Conservation (phyloP, 2,113 vertebrate species). For the Axis porcinus region DNA sequence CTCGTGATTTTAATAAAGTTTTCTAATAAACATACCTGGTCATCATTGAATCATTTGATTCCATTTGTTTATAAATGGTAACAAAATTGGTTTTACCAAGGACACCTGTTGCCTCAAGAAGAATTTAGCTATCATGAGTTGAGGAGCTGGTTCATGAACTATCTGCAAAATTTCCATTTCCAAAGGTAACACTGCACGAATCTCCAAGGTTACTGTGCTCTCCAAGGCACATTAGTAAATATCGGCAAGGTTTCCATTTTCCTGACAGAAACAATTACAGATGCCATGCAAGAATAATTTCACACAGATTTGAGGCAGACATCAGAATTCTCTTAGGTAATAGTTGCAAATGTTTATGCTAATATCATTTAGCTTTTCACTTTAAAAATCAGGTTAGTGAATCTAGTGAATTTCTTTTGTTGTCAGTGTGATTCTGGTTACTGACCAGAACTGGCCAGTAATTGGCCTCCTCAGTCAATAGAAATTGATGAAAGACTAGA, state of each 20-base stretch:
- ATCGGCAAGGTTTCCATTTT: slow-evolving; percentile 80
- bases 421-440: background rate
- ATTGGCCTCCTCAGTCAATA: background rate
- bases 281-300: slow-evolving; percentile 80
- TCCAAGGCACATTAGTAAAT: slow-evolving; percentile 77
- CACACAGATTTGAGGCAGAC: slow-evolving; percentile 51
- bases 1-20: slow-evolving; percentile 10
- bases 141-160: slow-evolving; percentile 62
- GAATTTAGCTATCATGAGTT: slow-evolving; percentile 60
- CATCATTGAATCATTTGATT: slow-evolving; percentile 50
- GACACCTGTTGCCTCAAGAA: slow-evolving; percentile 74
- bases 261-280: slow-evolving; percentile 84
- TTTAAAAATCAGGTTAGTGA: slow-evolving; percentile 13
- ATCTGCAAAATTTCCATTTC: slow-evolving; percentile 79
- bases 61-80: slow-evolving; percentile 69
- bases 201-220: slow-evolving; percentile 80
- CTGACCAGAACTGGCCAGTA: background rate
- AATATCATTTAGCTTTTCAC: slow-evolving; percentile 57
- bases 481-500: background rate
- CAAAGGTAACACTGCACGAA: slow-evolving; percentile 71
- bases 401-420: background rate
- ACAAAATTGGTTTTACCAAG: slow-evolving; percentile 71
- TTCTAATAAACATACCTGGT: slow-evolving; percentile 22
- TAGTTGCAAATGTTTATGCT: slow-evolving; percentile 63
- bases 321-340: slow-evolving; percentile 70